phyloP scores from a whole-genome alignment of 2,888 invertebrate species.

The Phyllotreta cruciferae region DNA sequence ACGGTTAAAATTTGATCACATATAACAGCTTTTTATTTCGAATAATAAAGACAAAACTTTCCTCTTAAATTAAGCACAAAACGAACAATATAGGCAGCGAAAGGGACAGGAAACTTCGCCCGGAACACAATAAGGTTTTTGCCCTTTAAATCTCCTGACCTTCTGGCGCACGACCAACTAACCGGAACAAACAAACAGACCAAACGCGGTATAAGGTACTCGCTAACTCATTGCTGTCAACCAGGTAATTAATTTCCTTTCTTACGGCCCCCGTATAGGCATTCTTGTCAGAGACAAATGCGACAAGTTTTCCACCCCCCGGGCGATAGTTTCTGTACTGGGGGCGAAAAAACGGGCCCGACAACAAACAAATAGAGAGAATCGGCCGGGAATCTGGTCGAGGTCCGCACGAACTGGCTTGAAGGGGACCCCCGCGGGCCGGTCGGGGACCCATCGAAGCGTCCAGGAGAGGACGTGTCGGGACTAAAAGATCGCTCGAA shows the following conservation, averaged over 20 bases:
- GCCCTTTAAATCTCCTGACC: constrained; percentile 21
- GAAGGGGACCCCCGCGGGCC: constrained; percentile 28
- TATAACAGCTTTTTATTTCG: background rate
- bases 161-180: constrained; percentile 18
- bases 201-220: constrained; percentile 3
- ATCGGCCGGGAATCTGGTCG: constrained; percentile 53
- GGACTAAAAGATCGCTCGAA: constrained; percentile 12
- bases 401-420: constrained; percentile 53
- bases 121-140: background rate
- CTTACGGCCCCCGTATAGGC: constrained; percentile 44
- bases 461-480: constrained; percentile 26
- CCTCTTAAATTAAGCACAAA: background rate
- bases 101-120: constrained; percentile 4
- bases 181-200: constrained; percentile 29
- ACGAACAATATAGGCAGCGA: background rate
- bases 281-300: constrained; percentile 54
- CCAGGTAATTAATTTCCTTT: constrained; percentile 50
- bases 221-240: constrained; percentile 39
- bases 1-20: constrained; percentile 11
- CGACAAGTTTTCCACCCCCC: constrained; percentile 46
- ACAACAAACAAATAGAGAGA: constrained; percentile 35
- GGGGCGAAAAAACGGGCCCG: constrained; percentile 48
- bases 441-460: constrained; percentile 34
- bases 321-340: constrained; percentile 44
- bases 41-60: background rate